Evolutionary conservation across 2,113 vertebrate genomes (phyloP), one percentile per base, ranked within the genome.

Genomic region (Eolophus roseicapilla): DNA sequence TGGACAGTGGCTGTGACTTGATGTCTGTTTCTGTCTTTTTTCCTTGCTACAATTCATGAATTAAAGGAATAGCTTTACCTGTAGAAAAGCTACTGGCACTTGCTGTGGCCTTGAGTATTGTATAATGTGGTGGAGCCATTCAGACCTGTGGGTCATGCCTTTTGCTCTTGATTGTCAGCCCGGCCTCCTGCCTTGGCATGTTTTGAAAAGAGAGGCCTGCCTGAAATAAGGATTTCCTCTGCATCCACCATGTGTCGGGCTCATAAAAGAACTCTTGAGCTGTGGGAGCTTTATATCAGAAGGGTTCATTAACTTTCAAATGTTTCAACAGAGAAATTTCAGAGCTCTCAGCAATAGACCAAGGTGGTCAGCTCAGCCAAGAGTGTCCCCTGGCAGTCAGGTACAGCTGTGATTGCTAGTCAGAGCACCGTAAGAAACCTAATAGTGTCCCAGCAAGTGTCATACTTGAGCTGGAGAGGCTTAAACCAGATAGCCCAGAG

Each of bases 221-320:
- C 67, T 49, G 25, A 65, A 86, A 25, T 70, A 52, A 65, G 31
- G 18, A 43, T 94, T 95, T 69, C 28, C 31, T 78, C 8, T 23
- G 50, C 60, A 33, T 82, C 28, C 7, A 3, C 68, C 1, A 1
- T 87, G 91, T 87, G 52, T 71, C 9, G 2, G 79, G 52, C 82
- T 95, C 67, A 10, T 94, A 87, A 93, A 93, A 92, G 86, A 82
- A 10, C 49, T 84, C 67, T 25, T 0, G 55, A 84, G 90, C 90
- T 82, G 49, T 87, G 93, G 83, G 93, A 96, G 74, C 96, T 94
- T 90, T 93, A 52, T 77, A 31, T 96, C 91, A 67, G 50, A 86
- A 92, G 46, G 96, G 94, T 88, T 97, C 95, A 87, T 96, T 95
- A 97, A 95, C 80, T 97, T 96, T 91, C 41, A 78, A 50, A 93